A percentile compares a stretch with the other conserved stretches of the same genome.
Evolutionary conservation across 1,140 invertebrate species (phyloP).

Genomic region (Mycetomoellerius zeteki): DNA sequence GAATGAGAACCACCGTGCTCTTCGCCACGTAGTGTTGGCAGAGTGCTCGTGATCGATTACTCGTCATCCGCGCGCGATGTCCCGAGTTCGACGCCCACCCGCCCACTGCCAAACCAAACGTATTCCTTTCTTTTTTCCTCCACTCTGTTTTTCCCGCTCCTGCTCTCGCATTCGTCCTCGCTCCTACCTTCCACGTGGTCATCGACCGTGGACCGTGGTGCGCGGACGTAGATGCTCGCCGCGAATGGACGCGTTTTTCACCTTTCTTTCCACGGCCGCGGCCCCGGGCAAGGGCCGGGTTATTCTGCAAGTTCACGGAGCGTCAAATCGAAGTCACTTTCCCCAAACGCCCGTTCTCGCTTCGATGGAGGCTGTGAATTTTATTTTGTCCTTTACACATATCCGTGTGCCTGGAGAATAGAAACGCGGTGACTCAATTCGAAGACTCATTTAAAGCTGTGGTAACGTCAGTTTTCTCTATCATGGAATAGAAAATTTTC

Average conservation of each 20-base stretch:
- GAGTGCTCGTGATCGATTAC: conserved; percentile 86
- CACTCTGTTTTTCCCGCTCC: conserved; percentile 22
- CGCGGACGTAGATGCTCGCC: conserved; percentile 43
- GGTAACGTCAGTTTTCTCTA: background rate
- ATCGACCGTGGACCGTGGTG: conserved; percentile 67
- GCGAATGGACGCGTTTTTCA: conserved; percentile 60
- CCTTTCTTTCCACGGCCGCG: conserved; percentile 1
- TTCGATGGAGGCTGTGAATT: conserved; percentile 29
- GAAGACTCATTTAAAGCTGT: background rate
- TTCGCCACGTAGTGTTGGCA: conserved; percentile 81
- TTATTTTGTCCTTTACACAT: conserved; percentile 21
- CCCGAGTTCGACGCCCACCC: conserved; percentile 79
- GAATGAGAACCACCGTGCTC: conserved; percentile 79
- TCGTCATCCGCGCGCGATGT: conserved; percentile 83
- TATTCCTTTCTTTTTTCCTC: conserved; percentile 77
- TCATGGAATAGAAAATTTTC: background rate
- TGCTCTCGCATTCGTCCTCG: conserved; percentile 28
- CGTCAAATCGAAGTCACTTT: conserved; percentile 63
- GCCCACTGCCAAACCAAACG: conserved; percentile 80
- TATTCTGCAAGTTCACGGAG: conserved; percentile 58
- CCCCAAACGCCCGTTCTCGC: conserved; percentile 38
- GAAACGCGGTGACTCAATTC: conserved; percentile 4
- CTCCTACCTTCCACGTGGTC: conserved; percentile 46
- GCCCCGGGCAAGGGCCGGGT: conserved; percentile 3
- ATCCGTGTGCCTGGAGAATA: background rate